Conservation (phyloP, 1,140 invertebrate species). For the Zaprionus nigranus region DNA sequence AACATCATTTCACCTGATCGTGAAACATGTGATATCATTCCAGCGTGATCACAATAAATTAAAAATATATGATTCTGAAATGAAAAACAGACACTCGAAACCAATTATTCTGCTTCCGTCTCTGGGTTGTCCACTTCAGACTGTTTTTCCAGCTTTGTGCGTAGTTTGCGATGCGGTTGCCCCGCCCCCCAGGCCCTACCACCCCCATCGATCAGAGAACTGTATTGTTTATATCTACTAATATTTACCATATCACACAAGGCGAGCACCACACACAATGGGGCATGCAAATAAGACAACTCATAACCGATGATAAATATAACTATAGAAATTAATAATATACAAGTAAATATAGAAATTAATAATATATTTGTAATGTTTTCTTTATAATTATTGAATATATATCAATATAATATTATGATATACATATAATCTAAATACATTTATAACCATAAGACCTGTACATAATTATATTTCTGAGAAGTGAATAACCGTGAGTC, state of each 20-base stretch:
- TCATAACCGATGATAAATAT: too few species aligned
- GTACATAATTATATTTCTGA: not conserved
- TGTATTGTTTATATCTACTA: not conserved
- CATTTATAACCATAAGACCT: too few species aligned
- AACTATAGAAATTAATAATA: too few species aligned
- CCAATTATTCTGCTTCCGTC: conserved; percentile 38
- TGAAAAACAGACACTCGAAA: conserved; percentile 21
- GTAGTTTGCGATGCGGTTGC: conserved; percentile 16
- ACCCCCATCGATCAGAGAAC: not conserved
- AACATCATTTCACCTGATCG: conserved; percentile 24
- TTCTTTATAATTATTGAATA: too few species aligned
- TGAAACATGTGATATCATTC: conserved; percentile 20
- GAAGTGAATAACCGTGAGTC: not conserved
- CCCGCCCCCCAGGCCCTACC: not conserved
- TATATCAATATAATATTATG: too few species aligned
- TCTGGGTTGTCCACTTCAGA: conserved; percentile 33
- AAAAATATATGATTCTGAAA: not conserved
- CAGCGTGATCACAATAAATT: conserved; percentile 14
- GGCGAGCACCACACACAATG: not conserved
- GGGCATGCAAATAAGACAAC: not conserved
- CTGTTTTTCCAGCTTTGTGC: conserved; percentile 31
- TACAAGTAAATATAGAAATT: too few species aligned
- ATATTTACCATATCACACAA: not conserved
- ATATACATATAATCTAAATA: too few species aligned
- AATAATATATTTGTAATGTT: too few species aligned